Conservation (phyloP, 2,797 vertebrate genomes). For the Halcyon chelicuti region DNA sequence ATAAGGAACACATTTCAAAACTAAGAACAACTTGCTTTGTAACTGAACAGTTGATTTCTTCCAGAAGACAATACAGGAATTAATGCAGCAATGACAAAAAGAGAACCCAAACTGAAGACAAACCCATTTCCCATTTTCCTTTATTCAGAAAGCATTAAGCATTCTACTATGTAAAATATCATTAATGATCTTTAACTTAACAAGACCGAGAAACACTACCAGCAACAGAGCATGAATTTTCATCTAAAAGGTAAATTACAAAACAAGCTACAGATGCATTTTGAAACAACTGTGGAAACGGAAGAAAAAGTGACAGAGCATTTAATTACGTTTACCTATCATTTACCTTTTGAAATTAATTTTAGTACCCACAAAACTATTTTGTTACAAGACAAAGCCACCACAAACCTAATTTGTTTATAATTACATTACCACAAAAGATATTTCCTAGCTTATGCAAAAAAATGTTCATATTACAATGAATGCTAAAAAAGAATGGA, state of each 20-base stretch:
- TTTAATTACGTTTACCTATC: neutral
- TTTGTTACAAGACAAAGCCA: conserved; percentile 26
- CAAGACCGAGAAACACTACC: neutral
- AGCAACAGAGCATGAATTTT: neutral
- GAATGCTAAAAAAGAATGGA: neutral
- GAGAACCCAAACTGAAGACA: neutral
- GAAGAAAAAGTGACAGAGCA: neutral
- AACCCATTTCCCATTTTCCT: neutral
- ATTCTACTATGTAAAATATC: neutral
- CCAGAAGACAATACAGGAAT: neutral
- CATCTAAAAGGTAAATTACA: neutral
- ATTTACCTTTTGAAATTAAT: neutral
- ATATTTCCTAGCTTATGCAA: neutral
- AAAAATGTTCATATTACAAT: neutral
- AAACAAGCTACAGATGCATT: neutral
- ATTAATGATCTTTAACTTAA: neutral
- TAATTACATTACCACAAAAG: conserved; percentile 12
- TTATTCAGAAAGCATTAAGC: neutral
- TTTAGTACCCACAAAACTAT: conserved; percentile 20
- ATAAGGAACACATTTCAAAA: neutral
- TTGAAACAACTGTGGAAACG: too few relatives aligned
- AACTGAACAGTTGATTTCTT: neutral
- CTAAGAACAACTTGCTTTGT: neutral
- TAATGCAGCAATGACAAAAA: neutral
- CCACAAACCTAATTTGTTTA: neutral